A percentile compares a stretch with the other conserved stretches of the same genome.
These are phyloP conservation scores for Lasioglossum marginatum DNA, from an alignment of 2,888 invertebrate genomes.

Conservation along the genomic window DNA sequence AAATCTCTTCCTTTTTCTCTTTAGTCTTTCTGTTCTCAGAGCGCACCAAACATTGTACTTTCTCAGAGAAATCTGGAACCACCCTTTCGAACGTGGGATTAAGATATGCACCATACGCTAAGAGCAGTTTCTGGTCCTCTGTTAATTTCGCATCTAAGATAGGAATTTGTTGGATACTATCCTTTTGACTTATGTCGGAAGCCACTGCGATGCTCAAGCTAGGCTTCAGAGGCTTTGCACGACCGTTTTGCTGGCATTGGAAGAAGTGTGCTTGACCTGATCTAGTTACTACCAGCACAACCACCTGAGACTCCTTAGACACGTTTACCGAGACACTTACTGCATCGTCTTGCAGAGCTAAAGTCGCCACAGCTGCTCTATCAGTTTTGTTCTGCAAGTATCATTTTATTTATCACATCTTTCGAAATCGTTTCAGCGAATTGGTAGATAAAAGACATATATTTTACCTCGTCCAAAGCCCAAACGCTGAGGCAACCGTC, in stretches of 20 bases:
- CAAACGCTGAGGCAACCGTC: constrained; percentile 85
- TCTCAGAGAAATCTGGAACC: constrained; percentile 82
- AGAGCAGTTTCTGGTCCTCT: constrained; percentile 76
- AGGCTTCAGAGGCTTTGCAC: constrained; percentile 88
- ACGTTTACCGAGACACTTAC: constrained; percentile 85
- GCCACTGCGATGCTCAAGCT: constrained; percentile 87
- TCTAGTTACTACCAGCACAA: constrained; percentile 87
- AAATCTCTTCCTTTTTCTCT: constrained; percentile 80
- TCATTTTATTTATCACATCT: neutral
- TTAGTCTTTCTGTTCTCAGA: constrained; percentile 81
- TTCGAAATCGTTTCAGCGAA: neutral
- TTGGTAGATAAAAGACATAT: neutral
- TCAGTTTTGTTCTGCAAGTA: constrained; percentile 79
- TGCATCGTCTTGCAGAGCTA: constrained; percentile 90
- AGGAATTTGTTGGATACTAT: constrained; percentile 86
- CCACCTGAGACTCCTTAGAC: constrained; percentile 85
- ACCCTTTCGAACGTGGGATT: constrained; percentile 79
- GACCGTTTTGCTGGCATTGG: constrained; percentile 91
- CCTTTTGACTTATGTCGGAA: constrained; percentile 85
- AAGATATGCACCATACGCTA: constrained; percentile 77
- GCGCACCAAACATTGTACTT: constrained; percentile 85
- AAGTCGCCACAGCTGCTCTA: constrained; percentile 86
- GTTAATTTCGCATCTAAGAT: constrained; percentile 84
- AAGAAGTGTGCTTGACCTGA: constrained; percentile 93
- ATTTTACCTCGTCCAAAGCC: constrained; percentile 83